phyloP scores from a whole-genome alignment of 2,113 vertebrate species.

The Semicossyphus pulcher region DNA sequence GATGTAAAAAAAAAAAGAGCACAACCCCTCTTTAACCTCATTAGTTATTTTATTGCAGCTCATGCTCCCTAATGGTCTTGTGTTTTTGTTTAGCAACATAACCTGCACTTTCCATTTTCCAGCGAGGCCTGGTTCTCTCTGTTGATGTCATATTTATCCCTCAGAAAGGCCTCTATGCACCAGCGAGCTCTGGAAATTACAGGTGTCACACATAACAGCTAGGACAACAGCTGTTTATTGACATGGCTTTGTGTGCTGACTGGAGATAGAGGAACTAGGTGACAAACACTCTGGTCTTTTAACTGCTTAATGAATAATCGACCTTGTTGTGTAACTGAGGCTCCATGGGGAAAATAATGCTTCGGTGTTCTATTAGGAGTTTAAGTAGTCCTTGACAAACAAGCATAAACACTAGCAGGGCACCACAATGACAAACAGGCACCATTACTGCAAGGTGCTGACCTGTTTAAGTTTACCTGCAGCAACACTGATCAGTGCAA shows the following conservation, averaged over 20 bases:
- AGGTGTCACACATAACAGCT: neutral
- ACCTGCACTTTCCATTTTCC: slow-evolving; percentile 13
- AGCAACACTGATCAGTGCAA: neutral
- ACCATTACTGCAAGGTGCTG: neutral
- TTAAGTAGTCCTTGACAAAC: neutral
- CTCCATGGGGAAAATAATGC: neutral
- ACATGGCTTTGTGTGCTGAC: neutral
- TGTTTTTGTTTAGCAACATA: neutral
- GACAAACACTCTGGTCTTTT: neutral
- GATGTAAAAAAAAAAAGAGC: neutral
- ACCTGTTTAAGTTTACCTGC: neutral
- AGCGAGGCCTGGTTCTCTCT: neutral
- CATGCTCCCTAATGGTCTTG: neutral
- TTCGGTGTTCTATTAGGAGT: neutral
- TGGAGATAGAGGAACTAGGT: neutral
- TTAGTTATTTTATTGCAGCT: slow-evolving; percentile 7
- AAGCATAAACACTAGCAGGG: neutral
- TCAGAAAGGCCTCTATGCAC: too few species aligned
- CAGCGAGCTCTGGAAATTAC: neutral
- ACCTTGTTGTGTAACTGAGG: neutral
- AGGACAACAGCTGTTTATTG: neutral
- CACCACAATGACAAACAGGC: too few species aligned
- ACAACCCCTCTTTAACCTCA: neutral
- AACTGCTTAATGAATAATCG: neutral
- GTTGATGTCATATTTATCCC: neutral